Conservation (phyloP, 2,113 vertebrate genomes). For the Semnopithecus entellus region DNA sequence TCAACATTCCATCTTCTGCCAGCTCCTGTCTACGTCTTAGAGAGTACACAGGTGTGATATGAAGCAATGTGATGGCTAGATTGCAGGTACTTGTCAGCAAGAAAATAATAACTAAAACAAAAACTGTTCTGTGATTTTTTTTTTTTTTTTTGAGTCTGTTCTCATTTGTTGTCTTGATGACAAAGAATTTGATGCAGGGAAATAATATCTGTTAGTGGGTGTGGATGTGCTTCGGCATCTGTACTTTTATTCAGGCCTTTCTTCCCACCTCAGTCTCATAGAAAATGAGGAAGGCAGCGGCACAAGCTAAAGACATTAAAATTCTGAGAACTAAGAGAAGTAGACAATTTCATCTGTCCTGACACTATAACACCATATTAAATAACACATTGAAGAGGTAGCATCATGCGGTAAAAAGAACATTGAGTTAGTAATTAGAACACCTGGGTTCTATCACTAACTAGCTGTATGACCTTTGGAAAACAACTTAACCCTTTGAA, state of each 20-base stretch:
- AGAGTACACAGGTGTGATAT: neutral
- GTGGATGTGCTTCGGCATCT: neutral
- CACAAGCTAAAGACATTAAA: neutral
- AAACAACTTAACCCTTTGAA: neutral
- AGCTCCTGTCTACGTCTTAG: neutral
- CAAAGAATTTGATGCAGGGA: neutral
- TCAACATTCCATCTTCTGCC: neutral
- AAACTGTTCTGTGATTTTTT: neutral
- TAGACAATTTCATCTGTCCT: neutral
- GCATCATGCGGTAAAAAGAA: neutral
- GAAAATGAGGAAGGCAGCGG: neutral
- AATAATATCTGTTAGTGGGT: neutral
- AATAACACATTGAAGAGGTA: neutral
- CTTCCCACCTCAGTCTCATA: neutral
- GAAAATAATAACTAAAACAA: neutral
- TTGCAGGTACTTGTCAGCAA: neutral
- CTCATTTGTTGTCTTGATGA: neutral
- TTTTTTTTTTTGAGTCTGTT: neutral
- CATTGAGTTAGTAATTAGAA: neutral
- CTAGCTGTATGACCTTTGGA: neutral
- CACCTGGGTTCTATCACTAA: neutral
- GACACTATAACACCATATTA: neutral
- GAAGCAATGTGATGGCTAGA: neutral
- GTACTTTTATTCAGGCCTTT: neutral
- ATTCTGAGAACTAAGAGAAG: neutral